These are phyloP conservation scores for Ifrita kowaldi DNA, from an alignment of 2,113 vertebrate genomes.

Conservation along the genomic window DNA sequence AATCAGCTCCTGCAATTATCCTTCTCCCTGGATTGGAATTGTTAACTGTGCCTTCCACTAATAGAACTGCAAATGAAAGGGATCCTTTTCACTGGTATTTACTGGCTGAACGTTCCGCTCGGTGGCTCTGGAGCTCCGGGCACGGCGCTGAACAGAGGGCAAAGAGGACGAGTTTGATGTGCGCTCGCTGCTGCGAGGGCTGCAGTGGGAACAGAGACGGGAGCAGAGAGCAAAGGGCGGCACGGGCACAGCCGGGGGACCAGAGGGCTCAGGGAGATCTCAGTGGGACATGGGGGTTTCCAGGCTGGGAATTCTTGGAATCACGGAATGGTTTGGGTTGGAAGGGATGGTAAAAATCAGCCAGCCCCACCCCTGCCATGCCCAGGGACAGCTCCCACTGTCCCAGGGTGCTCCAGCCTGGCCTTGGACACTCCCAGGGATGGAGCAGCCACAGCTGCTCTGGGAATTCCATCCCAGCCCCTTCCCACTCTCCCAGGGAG, in stretches of 20 bases:
- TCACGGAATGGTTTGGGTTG: neutral
- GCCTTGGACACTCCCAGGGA: fast-evolving
- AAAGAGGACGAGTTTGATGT: slow-evolving; percentile 35
- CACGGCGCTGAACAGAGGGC: slow-evolving; percentile 33
- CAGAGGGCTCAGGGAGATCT: neutral
- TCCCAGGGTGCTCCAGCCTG: fast-evolving
- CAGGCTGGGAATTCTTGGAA: neutral
- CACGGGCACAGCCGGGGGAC: neutral
- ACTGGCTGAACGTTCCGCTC: slow-evolving; percentile 18
- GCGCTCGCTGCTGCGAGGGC: neutral
- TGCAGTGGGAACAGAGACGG: neutral
- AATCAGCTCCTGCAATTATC: slow-evolving; percentile 71
- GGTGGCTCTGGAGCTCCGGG: neutral
- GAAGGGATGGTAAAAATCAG: fast-evolving
- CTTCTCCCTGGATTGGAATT: slow-evolving; percentile 56
- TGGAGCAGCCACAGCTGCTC: neutral
- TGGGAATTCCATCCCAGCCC: neutral
- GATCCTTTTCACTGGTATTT: slow-evolving; percentile 34
- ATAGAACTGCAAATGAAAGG: slow-evolving; percentile 67
- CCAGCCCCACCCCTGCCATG: neutral
- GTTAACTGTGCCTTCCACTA: slow-evolving; percentile 57
- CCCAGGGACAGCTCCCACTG: neutral
- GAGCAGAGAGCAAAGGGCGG: neutral
- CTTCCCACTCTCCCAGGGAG: fast-evolving
- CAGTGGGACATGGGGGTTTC: neutral